A percentile compares a stretch with the other conserved stretches of the same genome.
phyloP scores from a whole-genome alignment of 1,140 invertebrate genomes.

The Caenorhabditis latens region DNA sequence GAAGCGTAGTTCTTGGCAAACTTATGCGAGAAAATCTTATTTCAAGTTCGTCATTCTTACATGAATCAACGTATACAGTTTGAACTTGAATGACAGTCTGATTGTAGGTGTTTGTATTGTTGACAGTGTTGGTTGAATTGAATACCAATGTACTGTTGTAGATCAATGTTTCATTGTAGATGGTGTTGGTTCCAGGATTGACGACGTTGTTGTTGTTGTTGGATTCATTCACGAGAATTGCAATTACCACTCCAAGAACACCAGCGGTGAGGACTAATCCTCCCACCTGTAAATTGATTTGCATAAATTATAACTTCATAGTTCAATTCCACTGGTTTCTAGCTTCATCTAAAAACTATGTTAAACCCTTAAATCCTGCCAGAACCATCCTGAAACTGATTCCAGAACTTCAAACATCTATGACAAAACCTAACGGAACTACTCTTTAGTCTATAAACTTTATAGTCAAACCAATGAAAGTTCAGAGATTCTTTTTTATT shows the following conservation, averaged over 20 bases:
- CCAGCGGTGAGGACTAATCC: constrained; percentile 32
- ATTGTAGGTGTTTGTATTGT: background rate
- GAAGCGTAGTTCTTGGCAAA: constrained; percentile 1
- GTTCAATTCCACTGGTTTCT: too few relatives aligned
- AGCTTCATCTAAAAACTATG: too few relatives aligned
- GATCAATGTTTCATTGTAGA: constrained; percentile 26
- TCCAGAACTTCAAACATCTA: background rate
- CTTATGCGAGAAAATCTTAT: background rate
- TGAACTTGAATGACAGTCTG: background rate
- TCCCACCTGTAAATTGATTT: constrained; percentile 5
- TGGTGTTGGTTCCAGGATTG: background rate
- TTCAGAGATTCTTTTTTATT: background rate
- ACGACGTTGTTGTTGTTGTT: constrained; percentile 16
- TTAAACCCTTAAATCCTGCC: too few relatives aligned
- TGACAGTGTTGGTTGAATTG: background rate
- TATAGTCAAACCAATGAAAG: background rate
- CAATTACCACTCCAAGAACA: constrained; percentile 56
- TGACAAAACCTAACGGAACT: background rate
- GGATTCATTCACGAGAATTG: constrained; percentile 48
- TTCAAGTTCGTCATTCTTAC: background rate
- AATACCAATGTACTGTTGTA: constrained; percentile 4
- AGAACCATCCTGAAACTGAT: too few relatives aligned
- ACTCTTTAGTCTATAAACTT: background rate
- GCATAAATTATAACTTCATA: too few relatives aligned
- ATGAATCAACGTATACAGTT: background rate